Evolutionary conservation across 1,140 invertebrate genomes (phyloP).

Genomic region (Neotoxoptera formosana): DNA sequence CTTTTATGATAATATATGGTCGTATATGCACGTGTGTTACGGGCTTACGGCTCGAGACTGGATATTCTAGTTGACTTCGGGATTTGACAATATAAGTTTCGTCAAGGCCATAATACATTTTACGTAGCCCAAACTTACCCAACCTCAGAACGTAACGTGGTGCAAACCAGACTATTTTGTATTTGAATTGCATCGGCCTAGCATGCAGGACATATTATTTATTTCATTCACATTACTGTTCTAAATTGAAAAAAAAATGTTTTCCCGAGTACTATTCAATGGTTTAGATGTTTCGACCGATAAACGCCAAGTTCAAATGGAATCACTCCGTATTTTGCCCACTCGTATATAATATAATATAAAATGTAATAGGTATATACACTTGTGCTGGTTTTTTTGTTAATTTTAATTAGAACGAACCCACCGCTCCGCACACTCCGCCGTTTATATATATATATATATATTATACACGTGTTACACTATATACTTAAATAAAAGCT

Average conservation of each 20-base stretch:
- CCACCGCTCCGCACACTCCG: background rate
- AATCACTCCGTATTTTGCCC: background rate
- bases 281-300: background rate
- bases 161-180: background rate
- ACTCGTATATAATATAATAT: background rate
- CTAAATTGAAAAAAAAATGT: background rate
- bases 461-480: background rate
- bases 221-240: background rate
- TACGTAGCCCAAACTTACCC: too few relatives aligned
- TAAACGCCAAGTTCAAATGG: background rate
- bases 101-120: too few relatives aligned
- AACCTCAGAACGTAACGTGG: too few relatives aligned
- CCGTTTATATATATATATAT: background rate
- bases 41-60: background rate
- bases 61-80: background rate
- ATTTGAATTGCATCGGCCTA: background rate
- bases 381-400: constrained; percentile 13
- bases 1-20: background rate
- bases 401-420: constrained; percentile 43
- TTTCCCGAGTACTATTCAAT: background rate
- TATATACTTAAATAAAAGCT: constrained; percentile 32
- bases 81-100: too few relatives aligned
- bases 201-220: too few relatives aligned
- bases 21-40: background rate
- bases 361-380: background rate